Evolutionary conservation across 2,113 vertebrate genomes (phyloP).

Genomic region (Poeciliopsis turrubarensis): DNA sequence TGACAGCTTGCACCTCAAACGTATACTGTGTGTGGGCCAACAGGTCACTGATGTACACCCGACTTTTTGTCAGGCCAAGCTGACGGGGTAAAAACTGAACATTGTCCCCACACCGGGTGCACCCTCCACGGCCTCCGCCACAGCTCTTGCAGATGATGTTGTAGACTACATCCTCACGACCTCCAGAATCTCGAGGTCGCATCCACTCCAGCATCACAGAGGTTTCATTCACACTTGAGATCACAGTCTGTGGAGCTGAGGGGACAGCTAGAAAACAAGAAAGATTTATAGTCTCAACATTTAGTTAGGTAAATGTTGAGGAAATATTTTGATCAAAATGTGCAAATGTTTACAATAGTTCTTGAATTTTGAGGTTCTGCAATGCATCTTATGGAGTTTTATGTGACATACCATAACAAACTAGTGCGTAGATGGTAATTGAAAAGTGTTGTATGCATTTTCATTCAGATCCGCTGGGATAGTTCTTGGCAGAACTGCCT

Average conservation of each 20-base stretch:
- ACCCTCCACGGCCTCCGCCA: constrained; percentile 87
- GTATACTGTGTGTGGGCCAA: constrained; percentile 98
- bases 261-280: constrained; percentile 85
- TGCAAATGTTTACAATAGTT: too few species aligned
- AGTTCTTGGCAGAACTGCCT: too few species aligned
- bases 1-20: constrained; percentile 97
- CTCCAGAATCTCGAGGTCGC: constrained; percentile 87
- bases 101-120: constrained; percentile 96
- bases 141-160: constrained; percentile 99
- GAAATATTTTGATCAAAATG: background rate
- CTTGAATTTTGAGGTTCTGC: background rate
- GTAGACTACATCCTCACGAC: constrained; percentile 94
- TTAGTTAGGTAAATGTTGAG: background rate
- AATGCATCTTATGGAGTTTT: background rate
- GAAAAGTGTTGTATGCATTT: too few species aligned
- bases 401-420: background rate
- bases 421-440: background rate
- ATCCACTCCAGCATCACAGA: constrained; percentile 96
- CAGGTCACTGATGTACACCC: constrained; percentile 95
- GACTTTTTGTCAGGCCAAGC: constrained; percentile 90
- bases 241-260: constrained; percentile 88
- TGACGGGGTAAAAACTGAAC: constrained; percentile 95
- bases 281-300: background rate
- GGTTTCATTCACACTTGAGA: constrained; percentile 97
- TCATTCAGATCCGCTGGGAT: too few species aligned